Percentiles rank a stretch among this genome's conserved stretches.
Conservation (phyloP, 2,113 vertebrate genomes). For the Ailurus styani region DNA sequence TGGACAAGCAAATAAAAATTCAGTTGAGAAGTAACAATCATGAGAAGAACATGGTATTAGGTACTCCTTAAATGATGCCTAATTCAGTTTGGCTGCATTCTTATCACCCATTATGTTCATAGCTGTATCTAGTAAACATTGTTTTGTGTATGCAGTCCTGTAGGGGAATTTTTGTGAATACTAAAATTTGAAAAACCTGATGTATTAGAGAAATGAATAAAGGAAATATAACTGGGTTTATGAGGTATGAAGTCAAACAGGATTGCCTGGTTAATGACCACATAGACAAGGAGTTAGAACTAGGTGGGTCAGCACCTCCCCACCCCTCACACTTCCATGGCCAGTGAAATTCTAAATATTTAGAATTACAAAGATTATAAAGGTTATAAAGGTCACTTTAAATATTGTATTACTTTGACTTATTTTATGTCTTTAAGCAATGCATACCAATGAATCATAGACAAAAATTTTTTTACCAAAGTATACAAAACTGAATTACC, state of each 20-base stretch:
- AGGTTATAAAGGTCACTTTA: background rate
- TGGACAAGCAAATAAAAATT: background rate
- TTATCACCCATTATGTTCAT: background rate
- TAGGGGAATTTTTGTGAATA: background rate
- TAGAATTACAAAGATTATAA: background rate
- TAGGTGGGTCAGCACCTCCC: background rate
- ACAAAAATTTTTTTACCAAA: background rate
- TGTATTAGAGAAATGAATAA: background rate
- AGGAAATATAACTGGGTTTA: no score
- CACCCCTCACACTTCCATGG: fast-evolving
- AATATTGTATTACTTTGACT: background rate
- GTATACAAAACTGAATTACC: background rate
- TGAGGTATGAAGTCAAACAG: background rate
- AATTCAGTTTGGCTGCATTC: background rate
- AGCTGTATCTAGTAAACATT: background rate
- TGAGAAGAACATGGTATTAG: background rate
- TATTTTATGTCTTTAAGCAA: background rate
- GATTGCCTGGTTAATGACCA: background rate
- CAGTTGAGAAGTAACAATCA: background rate
- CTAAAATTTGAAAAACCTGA: background rate
- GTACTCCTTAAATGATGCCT: background rate
- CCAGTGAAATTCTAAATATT: no score
- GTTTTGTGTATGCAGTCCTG: background rate
- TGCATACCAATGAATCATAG: background rate
- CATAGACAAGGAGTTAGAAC: background rate